A percentile compares a stretch with the other conserved stretches of the same genome.
These are phyloP conservation scores for Kryphioiulus occultus DNA, from an alignment of 2,888 invertebrate genomes.

Conservation along the genomic window DNA sequence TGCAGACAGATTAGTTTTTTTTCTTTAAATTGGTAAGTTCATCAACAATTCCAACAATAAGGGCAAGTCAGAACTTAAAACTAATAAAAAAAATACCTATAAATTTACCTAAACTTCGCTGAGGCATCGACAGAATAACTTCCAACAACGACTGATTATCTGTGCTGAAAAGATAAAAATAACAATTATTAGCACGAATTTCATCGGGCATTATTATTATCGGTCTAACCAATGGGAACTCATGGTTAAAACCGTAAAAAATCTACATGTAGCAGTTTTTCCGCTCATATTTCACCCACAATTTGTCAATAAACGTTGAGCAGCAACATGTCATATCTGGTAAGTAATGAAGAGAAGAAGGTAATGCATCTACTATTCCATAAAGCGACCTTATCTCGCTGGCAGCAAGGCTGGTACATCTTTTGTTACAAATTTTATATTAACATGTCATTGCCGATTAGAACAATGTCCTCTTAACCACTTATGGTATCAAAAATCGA, in stretches of 20 bases:
- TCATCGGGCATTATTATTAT: too few species aligned
- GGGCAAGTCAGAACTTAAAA: too few species aligned
- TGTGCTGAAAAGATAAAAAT: not conserved
- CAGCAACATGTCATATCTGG: conserved; percentile 4
- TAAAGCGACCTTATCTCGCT: not conserved
- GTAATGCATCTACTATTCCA: not conserved
- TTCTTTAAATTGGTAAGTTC: too few species aligned
- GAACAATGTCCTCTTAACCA: not conserved
- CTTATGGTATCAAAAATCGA: not conserved
- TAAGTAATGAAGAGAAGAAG: conserved; percentile 19
- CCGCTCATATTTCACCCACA: not conserved
- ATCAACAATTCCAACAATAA: too few species aligned
- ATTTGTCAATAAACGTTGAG: not conserved
- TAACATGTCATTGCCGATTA: not conserved
- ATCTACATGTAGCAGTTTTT: not conserved
- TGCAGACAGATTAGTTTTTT: too few species aligned
- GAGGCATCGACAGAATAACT: not conserved
- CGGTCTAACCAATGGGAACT: too few species aligned
- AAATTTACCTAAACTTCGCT: conserved; percentile 17
- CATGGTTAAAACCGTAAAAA: not conserved
- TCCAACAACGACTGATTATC: not conserved
- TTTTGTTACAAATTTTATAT: not conserved
- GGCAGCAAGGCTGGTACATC: not conserved
- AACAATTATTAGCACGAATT: not conserved
- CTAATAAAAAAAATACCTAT: not conserved